Base-by-base conservation (phyloP, 2,113 vertebrate genomes). In the Prunella himalayana region DNA sequence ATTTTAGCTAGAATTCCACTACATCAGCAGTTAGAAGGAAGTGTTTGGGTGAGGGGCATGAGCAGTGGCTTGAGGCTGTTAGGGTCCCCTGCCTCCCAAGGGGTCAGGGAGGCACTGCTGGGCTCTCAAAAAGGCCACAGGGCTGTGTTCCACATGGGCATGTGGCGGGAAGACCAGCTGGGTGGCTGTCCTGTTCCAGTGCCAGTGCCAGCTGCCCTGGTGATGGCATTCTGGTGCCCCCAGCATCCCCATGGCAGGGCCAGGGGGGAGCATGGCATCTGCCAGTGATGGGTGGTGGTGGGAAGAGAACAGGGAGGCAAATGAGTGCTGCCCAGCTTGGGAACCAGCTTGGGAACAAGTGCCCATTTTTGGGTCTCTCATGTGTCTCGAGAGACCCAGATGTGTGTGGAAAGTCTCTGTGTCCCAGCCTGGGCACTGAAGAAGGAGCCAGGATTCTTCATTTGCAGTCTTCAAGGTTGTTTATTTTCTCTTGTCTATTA, bases 81-180 rank as follows among this genome's bases (percentile, higher is more conserved):
- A 53, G 35, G 25, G 60, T 12, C 31, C 6, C 41, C 25, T 17
- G 44, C 13, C 37, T 24, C 28, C 35, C 33, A 10, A 31, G 33
- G 33, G 25, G 70, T 61, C 9, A 1, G 1, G 15, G 21, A 73
- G 37, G 20, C 0, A 2, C 57, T 60, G 23, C 56, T 13, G 3
- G 23, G 10, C 1, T 9, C 17, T 10, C 39, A n/a, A 47, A 0
- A 9, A 35, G 37, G 41, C 37, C 6, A 1, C 18, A 24, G 2
- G 7, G 28, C 68, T 33, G 19, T 0, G 0, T 15, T 39, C 61
- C 12, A 17, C 23, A 31, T 6, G 0, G 1, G 24, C n/a, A n/a
- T 3, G 1, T 1, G 1, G 15, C 1, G 5, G 16, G 16, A 90
- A 61, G 21, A 21, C 16, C 28, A 31, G 11, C 6, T 54, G 21